phyloP scores from a whole-genome alignment of 2,113 vertebrate genomes.

The Tychaedon coryphoeus region DNA sequence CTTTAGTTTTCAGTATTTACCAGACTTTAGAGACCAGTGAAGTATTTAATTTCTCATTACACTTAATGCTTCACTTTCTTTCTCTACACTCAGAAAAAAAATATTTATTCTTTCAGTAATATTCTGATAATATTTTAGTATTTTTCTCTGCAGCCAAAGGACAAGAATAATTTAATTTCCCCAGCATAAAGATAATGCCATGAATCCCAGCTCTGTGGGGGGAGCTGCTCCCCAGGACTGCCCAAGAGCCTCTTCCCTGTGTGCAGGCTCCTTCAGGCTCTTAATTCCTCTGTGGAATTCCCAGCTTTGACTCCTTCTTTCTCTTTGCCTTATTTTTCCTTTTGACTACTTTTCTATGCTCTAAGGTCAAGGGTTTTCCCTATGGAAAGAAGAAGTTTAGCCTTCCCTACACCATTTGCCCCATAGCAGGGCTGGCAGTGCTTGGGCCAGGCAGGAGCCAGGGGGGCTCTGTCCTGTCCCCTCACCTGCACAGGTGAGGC shows the following conservation, averaged over 20 bases:
- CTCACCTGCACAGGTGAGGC: not conserved
- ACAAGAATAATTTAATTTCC: not conserved
- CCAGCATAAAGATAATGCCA: not conserved
- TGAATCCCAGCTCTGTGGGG: not conserved
- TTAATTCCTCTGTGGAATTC: not conserved
- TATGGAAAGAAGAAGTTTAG: not conserved
- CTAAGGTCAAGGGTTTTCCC: constrained; percentile 18
- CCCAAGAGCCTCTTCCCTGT: not conserved
- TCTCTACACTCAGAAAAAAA: not conserved
- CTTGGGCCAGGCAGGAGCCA: not conserved
- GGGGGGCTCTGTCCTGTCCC: not conserved
- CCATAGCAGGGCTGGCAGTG: not conserved
- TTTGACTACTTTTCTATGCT: constrained; percentile 5
- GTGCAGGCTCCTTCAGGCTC: not conserved
- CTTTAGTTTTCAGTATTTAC: not conserved
- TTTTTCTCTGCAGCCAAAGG: not conserved
- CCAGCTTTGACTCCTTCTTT: not conserved
- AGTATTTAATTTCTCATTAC: not conserved
- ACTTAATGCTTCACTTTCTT: not conserved
- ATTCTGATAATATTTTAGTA: not conserved
- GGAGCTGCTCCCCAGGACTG: not conserved
- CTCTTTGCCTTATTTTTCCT: constrained; percentile 37
- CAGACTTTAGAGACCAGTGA: not conserved
- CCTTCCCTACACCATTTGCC: not conserved
- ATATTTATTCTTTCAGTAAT: not conserved